These are phyloP conservation scores for Gallinago undulata DNA, from an alignment of 2,113 vertebrate genomes.

Conservation along the genomic window DNA sequence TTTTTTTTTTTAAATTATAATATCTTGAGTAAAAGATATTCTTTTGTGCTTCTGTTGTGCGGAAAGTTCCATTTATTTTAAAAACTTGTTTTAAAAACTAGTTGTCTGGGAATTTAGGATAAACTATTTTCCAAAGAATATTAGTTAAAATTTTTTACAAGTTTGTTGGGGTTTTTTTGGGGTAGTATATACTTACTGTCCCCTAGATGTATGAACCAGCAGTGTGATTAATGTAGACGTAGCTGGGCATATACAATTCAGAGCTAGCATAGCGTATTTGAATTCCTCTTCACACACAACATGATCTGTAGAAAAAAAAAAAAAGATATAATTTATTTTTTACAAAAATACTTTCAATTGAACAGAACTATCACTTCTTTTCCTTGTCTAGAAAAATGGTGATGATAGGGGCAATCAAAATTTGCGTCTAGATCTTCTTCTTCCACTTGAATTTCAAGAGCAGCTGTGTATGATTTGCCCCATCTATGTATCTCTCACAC, in stretches of 20 bases:
- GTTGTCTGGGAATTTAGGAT: background rate
- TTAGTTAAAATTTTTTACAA: background rate
- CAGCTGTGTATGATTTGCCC: background rate
- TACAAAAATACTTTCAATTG: background rate
- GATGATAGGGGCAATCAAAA: background rate
- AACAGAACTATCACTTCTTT: background rate
- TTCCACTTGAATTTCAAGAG: background rate
- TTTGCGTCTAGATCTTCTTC: background rate
- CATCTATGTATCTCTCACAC: background rate
- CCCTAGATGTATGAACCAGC: constrained; percentile 94
- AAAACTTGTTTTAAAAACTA: background rate
- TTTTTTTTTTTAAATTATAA: background rate
- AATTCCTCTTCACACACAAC: constrained; percentile 98
- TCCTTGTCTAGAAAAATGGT: background rate
- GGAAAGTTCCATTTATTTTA: background rate
- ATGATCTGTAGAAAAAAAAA: constrained; percentile 83
- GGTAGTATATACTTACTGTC: constrained; percentile 85
- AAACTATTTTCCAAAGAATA: background rate
- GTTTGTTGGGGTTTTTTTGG: background rate
- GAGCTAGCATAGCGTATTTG: constrained; percentile 95
- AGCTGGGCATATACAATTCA: constrained; percentile 95
- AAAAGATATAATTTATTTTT: background rate
- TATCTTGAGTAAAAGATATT: background rate
- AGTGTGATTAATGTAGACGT: constrained; percentile 95
- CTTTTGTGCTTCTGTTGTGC: background rate